These are phyloP conservation scores for Cheilosia vernalis DNA, from an alignment of 2,888 invertebrate genomes.

Conservation along the genomic window DNA sequence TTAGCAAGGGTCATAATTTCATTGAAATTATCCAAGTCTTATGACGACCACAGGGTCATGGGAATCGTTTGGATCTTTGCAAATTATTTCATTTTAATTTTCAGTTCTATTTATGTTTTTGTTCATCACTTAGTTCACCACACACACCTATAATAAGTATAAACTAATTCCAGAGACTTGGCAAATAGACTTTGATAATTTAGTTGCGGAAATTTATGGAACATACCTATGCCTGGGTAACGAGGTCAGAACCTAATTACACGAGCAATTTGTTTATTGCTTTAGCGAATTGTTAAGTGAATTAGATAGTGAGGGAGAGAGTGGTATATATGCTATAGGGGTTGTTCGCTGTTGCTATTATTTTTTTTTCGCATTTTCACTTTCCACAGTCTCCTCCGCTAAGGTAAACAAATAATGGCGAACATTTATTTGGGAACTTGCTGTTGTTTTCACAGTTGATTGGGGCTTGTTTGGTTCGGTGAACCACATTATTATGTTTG, in stretches of 20 bases:
- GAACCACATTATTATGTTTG: background rate
- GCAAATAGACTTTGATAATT: conserved; percentile 27
- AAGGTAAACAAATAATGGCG: conserved; percentile 23
- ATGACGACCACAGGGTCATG: too few relatives aligned
- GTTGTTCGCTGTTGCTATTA: background rate
- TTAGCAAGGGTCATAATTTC: too few relatives aligned
- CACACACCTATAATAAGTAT: conserved; percentile 26
- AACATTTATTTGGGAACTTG: background rate
- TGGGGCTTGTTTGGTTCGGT: conserved; percentile 19
- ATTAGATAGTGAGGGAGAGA: background rate
- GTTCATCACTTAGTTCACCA: too few relatives aligned
- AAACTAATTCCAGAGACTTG: conserved; percentile 44
- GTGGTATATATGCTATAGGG: background rate
- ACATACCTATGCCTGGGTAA: conserved; percentile 9
- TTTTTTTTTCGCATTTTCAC: background rate
- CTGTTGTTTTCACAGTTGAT: conserved; percentile 34
- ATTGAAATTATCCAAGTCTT: too few relatives aligned
- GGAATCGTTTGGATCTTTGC: too few relatives aligned
- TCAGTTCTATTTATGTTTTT: too few relatives aligned
- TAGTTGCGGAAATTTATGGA: conserved; percentile 39
- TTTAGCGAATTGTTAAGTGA: conserved; percentile 25
- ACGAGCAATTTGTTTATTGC: conserved; percentile 45
- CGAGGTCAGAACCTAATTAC: conserved; percentile 45
- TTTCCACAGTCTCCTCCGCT: background rate
- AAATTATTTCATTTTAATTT: too few relatives aligned